Percentiles rank a stretch among this genome's conserved stretches.
Conservation (phyloP, 64 coral and sea anemone genomes). For the Anthopleura sola region DNA sequence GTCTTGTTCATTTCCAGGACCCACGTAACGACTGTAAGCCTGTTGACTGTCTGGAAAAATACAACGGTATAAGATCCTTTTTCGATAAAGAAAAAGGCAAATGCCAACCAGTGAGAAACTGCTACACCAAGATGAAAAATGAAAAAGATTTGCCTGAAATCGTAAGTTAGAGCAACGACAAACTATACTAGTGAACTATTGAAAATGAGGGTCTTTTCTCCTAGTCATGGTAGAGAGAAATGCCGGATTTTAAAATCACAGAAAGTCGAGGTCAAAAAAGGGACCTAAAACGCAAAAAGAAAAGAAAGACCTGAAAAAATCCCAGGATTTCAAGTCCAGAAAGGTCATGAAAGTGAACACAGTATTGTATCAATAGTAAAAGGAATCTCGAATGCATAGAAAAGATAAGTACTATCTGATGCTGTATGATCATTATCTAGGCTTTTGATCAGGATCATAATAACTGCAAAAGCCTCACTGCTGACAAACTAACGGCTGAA, state of each 20-base stretch:
- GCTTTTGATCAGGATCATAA: conserved; percentile 70
- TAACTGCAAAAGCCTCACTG: conserved; percentile 79
- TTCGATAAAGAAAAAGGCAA: conserved; percentile 69
- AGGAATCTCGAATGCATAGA: too few relatives aligned
- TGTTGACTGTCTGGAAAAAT: conserved; percentile 87
- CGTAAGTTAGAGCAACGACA: conserved; percentile 41
- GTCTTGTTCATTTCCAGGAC: conserved; percentile 46
- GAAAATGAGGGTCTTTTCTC: too few relatives aligned
- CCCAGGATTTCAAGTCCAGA: too few relatives aligned
- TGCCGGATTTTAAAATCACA: too few relatives aligned
- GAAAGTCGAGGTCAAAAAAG: too few relatives aligned
- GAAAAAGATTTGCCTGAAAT: conserved; percentile 83
- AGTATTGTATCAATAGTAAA: too few relatives aligned
- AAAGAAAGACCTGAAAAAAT: too few relatives aligned
- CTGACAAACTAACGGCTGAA: conserved; percentile 58
- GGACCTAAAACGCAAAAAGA: too few relatives aligned
- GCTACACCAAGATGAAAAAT: conserved; percentile 75
- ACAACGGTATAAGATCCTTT: conserved; percentile 88
- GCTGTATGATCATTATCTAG: neutral
- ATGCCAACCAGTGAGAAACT: conserved; percentile 77
- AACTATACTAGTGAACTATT: too few relatives aligned
- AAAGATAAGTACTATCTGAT: too few relatives aligned
- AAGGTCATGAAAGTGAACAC: too few relatives aligned
- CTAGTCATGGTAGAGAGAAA: too few relatives aligned
- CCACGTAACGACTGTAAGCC: conserved; percentile 68